A percentile compares a stretch with the other conserved stretches of the same genome.
Evolutionary conservation across 2,113 vertebrate genomes (phyloP).

Genomic region (Rhagologus leucostigma): DNA sequence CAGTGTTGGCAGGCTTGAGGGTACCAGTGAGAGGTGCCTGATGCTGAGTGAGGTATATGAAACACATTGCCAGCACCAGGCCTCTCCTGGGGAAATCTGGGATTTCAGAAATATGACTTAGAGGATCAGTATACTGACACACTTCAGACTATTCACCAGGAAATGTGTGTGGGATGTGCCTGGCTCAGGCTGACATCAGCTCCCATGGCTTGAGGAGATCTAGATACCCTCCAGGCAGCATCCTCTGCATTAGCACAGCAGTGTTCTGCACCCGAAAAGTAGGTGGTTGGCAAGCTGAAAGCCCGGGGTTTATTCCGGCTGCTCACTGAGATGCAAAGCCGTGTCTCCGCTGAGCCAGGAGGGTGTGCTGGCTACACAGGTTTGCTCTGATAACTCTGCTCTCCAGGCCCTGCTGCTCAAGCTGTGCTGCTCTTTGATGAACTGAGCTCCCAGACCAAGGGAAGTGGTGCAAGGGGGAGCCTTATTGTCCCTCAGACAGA

Average conservation of each 20-base stretch:
- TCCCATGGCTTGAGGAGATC: background rate
- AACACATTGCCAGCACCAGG: background rate
- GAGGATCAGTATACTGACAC: background rate
- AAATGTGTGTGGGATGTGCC: background rate
- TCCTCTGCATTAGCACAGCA: background rate
- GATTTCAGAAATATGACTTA: background rate
- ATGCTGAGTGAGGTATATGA: background rate
- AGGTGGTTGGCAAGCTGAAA: background rate
- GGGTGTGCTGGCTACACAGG: constrained; percentile 43
- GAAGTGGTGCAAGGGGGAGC: background rate
- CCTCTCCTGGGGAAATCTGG: background rate
- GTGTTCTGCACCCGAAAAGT: background rate
- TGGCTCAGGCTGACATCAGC: background rate
- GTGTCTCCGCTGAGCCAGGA: constrained; percentile 7
- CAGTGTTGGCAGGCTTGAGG: background rate
- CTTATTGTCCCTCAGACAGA: background rate
- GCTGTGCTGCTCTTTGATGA: background rate
- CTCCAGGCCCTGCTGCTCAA: background rate
- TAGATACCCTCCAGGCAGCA: background rate
- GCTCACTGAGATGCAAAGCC: background rate
- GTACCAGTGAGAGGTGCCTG: background rate
- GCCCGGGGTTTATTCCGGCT: accelerated
- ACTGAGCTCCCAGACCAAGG: background rate
- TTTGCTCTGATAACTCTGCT: background rate
- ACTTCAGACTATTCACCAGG: background rate